Conservation (phyloP, 2,113 vertebrate genomes). For the Limnothrissa miodon region DNA sequence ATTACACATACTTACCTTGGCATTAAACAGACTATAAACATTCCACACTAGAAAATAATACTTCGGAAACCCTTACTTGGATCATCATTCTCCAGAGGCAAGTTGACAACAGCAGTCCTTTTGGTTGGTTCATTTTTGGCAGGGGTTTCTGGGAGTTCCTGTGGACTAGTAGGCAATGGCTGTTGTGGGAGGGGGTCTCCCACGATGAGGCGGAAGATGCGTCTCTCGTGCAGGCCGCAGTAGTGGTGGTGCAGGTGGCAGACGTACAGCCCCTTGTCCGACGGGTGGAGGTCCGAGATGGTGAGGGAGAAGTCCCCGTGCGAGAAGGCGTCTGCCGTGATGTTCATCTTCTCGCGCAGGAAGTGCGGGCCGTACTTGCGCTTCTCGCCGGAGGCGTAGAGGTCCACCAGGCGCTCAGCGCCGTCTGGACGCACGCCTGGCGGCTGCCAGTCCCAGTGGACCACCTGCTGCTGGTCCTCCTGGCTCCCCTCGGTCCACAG, state of each 20-base stretch:
- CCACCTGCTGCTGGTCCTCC: conserved; percentile 93
- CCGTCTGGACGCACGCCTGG: conserved; percentile 86
- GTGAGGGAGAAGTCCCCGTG: conserved; percentile 87
- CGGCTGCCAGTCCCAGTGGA: conserved; percentile 92
- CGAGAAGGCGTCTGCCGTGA: conserved; percentile 78
- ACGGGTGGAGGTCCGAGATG: conserved; percentile 70
- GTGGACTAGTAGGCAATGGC: conserved; percentile 48
- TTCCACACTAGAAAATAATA: not conserved
- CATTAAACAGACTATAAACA: not conserved
- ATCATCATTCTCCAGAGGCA: not conserved
- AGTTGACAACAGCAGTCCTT: not conserved
- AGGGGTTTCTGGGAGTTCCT: conserved; percentile 42
- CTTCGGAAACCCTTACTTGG: conserved; percentile 56
- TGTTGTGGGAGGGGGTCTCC: conserved; percentile 51
- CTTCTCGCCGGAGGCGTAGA: conserved; percentile 89
- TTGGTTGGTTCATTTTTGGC: conserved; percentile 29
- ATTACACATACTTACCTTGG: not conserved
- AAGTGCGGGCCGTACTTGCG: conserved; percentile 82
- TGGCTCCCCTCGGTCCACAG: conserved; percentile 86
- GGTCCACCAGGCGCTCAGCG: conserved; percentile 87
- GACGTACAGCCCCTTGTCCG: conserved; percentile 86
- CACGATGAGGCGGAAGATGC: conserved; percentile 81
- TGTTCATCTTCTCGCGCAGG: conserved; percentile 78
- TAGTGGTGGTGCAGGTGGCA: conserved; percentile 97
- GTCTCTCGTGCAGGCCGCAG: conserved; percentile 88